phyloP scores from a whole-genome alignment of 2,113 vertebrate species.

The Brachyistius frenatus region DNA sequence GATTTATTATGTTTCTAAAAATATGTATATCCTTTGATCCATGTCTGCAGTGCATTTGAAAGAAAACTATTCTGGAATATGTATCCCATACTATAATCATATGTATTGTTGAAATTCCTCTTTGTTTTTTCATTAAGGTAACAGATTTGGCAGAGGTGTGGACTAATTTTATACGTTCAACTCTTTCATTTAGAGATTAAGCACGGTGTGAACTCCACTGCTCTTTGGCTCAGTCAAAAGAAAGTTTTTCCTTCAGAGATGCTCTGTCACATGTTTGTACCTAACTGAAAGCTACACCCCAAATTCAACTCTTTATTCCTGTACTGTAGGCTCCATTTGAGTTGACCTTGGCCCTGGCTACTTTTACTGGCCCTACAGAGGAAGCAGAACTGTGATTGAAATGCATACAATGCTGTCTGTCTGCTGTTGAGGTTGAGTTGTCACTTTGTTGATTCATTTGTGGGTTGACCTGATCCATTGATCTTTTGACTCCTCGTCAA shows the following conservation, averaged over 20 bases:
- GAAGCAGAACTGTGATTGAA: slow-evolving; percentile 47
- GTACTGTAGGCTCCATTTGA: background rate
- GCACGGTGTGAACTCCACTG: slow-evolving; percentile 6
- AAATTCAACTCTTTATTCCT: background rate
- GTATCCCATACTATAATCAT: no score
- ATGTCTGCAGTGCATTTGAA: no score
- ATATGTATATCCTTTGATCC: no score
- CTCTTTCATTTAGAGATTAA: slow-evolving; percentile 10
- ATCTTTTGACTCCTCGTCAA: slow-evolving; percentile 31
- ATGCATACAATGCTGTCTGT: slow-evolving; percentile 32
- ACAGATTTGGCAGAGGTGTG: background rate
- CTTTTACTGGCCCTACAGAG: slow-evolving; percentile 18
- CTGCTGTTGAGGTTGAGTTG: slow-evolving; percentile 49
- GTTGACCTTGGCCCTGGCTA: slow-evolving; percentile 31
- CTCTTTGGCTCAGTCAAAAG: slow-evolving; percentile 27
- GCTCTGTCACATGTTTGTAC: background rate
- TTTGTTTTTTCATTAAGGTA: background rate
- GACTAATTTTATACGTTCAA: background rate
- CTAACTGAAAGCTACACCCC: background rate
- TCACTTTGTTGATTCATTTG: slow-evolving; percentile 19
- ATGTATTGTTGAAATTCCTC: background rate
- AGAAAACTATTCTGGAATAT: no score
- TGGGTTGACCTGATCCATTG: slow-evolving; percentile 15
- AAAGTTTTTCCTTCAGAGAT: background rate
- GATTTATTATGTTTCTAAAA: no score